Base-by-base conservation (phyloP, 2,113 vertebrate species). In the Siniperca chuatsi region DNA sequence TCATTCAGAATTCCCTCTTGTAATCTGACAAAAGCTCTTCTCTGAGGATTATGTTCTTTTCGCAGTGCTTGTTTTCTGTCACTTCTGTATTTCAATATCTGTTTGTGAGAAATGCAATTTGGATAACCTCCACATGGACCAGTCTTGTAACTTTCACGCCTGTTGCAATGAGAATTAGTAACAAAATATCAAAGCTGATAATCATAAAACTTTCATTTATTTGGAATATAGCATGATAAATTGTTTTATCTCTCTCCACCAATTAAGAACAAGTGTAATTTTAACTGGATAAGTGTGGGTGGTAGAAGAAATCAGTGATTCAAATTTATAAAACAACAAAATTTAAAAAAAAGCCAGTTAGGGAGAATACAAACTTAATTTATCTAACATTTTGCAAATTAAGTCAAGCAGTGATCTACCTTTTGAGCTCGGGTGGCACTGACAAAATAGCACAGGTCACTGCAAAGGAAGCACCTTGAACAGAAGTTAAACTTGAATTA, bases 11-110 rank as follows among this genome's bases (percentile, higher is more conserved):
- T 29, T 79, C 61, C 70, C 54, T 48, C 57, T 20, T 66, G 13
- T 88, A 84, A 82, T 89, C 75, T 76, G 65, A 37, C 76, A 78
- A 76, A 86, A 78, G 52, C 74, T 70, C 66, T 68, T 16, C 6
- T 3, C 65, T 68, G n/a, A 79, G 65, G 80, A 81, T 88, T 75
- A 88, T 79, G 10, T 44, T 78, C 7, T 69, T 58, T 82, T 58
- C 20, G 3, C 25, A 55, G 20, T 44, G 40, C 62, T 18, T 75
- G 40, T 35, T 44, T 23, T n/a, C 33, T 68, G 4, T 64, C 52
- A 35, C 60, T 12, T 25, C 40, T 1, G 4, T 15, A 6, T 69
- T 33, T 44, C 5, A 42, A 13, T 52, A 21, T 80, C 13, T 50
- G 13, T 20, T 15, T 57, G 10, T 12, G 61, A 79, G n/a, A 29